These are phyloP conservation scores for Macropis europaea DNA, from an alignment of 2,888 invertebrate species.

Conservation along the genomic window DNA sequence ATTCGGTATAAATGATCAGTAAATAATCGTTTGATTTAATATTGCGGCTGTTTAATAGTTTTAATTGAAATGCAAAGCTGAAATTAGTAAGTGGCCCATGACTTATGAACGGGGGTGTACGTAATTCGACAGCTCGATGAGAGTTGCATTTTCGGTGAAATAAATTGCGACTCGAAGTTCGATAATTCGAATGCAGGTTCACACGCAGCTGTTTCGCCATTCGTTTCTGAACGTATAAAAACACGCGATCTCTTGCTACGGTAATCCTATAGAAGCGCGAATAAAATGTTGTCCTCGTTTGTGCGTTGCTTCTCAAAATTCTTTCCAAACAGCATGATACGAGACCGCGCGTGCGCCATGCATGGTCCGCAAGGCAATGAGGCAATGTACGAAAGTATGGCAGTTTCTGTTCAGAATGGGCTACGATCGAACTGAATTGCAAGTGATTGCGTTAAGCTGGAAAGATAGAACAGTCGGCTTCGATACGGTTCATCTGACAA, in stretches of 20 bases:
- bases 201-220: not conserved
- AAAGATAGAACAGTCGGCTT: constrained; percentile 3
- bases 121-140: too few relatives aligned
- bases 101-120: too few relatives aligned
- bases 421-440: not conserved
- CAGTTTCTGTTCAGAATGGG: constrained; percentile 22
- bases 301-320: constrained; percentile 3
- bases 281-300: not conserved
- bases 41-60: too few relatives aligned
- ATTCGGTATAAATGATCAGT: too few relatives aligned
- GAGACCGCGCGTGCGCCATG: too few relatives aligned
- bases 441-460: not conserved
- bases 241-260: too few relatives aligned
- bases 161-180: not conserved
- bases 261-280: not conserved
- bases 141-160: too few relatives aligned
- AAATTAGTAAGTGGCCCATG: too few relatives aligned
- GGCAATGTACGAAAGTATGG: constrained; percentile 10
- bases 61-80: too few relatives aligned
- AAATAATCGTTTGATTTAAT: too few relatives aligned
- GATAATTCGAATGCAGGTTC: not conserved
- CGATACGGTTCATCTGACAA: not conserved
- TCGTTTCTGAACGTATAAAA: not conserved
- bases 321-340: not conserved
- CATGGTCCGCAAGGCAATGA: not conserved